A percentile compares a stretch with the other conserved stretches of the same genome.
These are phyloP conservation scores for Rafetus swinhoei DNA, from an alignment of 2,113 vertebrate species.

Conservation along the genomic window DNA sequence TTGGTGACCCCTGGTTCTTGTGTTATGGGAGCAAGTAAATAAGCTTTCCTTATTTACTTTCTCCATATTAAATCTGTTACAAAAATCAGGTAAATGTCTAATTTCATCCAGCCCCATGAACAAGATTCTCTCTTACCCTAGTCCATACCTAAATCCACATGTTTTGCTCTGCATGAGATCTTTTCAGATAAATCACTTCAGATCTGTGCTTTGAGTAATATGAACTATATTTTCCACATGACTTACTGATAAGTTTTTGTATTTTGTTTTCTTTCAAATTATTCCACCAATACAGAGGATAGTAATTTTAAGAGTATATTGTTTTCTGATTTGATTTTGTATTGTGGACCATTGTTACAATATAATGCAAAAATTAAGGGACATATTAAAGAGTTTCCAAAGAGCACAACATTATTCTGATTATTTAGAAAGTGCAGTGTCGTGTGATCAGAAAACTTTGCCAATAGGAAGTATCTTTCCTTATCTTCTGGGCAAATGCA, in stretches of 20 bases:
- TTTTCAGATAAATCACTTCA: not conserved
- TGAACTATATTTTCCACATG: not conserved
- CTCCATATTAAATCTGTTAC: not conserved
- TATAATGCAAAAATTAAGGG: rapidly evolving
- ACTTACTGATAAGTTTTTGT: not conserved
- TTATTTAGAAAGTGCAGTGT: not conserved
- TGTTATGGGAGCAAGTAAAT: no score
- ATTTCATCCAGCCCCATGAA: rapidly evolving
- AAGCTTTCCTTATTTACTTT: no score
- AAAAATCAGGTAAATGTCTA: rapidly evolving
- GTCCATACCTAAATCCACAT: rapidly evolving
- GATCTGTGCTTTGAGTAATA: not conserved
- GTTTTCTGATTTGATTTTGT: not conserved
- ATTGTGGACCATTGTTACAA: rapidly evolving
- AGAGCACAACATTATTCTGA: not conserved
- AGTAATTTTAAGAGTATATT: not conserved
- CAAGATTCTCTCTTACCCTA: rapidly evolving
- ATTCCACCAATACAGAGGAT: not conserved
- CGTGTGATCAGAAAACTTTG: not conserved
- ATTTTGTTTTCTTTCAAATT: not conserved
- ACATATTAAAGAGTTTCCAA: not conserved
- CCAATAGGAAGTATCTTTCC: not conserved
- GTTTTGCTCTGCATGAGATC: rapidly evolving
- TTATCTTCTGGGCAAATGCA: not conserved
- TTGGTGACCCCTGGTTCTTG: no score